Conservation (phyloP, 2,888 invertebrate species). For the Nowickia ferox region DNA sequence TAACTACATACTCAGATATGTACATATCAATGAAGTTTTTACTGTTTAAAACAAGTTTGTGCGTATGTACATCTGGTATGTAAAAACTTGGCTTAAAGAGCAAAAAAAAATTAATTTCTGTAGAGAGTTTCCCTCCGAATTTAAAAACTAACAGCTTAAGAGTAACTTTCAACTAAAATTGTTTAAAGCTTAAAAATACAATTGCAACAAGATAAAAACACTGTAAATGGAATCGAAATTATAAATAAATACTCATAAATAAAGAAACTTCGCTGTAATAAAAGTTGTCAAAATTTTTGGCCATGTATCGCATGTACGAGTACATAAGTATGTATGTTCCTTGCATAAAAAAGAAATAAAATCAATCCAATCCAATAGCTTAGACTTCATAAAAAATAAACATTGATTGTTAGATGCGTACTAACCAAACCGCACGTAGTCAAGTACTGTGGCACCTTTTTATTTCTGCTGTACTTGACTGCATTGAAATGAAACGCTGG, state of each 20-base stretch:
- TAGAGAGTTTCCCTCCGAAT: not conserved
- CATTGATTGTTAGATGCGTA: slow-evolving; percentile 31
- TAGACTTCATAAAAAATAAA: not conserved
- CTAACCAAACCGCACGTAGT: slow-evolving; percentile 65
- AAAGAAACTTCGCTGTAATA: not conserved
- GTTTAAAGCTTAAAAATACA: not conserved
- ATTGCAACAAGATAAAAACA: no score
- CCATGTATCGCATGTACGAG: not conserved
- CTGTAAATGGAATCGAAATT: not conserved
- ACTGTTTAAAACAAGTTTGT: not conserved
- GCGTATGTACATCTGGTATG: not conserved
- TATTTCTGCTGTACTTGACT: not conserved
- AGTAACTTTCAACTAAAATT: not conserved
- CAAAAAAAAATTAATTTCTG: not conserved
- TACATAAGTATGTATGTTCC: no score
- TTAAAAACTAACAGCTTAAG: slow-evolving; percentile 29
- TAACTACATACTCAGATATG: not conserved
- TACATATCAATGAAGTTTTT: not conserved
- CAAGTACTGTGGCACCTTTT: slow-evolving; percentile 40
- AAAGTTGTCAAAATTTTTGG: not conserved
- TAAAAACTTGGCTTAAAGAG: slow-evolving; percentile 14
- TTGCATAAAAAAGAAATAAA: not conserved
- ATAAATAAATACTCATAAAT: not conserved
- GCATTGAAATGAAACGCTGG: not conserved
- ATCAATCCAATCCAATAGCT: not conserved